A percentile compares a stretch with the other conserved stretches of the same genome.
These are phyloP conservation scores for Sebastes taczanowskii DNA, from an alignment of 2,797 vertebrate species.

Conservation along the genomic window DNA sequence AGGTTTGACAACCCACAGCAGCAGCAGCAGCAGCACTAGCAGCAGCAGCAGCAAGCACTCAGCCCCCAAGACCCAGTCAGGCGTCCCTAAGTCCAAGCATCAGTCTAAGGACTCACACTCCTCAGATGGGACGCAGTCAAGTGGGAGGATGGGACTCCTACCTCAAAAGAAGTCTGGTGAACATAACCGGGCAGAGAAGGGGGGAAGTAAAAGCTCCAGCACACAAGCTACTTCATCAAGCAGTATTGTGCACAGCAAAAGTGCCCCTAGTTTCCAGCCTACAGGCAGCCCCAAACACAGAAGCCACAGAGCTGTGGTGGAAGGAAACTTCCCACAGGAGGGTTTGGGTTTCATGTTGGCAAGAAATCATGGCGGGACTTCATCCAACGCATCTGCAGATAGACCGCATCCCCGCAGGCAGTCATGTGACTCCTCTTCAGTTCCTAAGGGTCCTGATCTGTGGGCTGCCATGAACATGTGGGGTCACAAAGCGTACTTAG, in stretches of 20 bases:
- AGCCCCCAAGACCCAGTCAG: constrained; percentile 56
- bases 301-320: constrained; percentile 71
- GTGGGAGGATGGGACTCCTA: constrained; percentile 49
- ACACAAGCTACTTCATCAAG: constrained; percentile 66
- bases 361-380: constrained; percentile 81
- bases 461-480: constrained; percentile 79
- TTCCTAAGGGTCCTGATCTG: constrained; percentile 65
- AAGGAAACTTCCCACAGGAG: constrained; percentile 84
- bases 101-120: constrained; percentile 57
- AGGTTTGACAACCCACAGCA: constrained; percentile 18
- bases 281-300: constrained; percentile 71
- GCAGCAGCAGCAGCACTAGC: constrained; percentile 37
- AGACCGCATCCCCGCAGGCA: constrained; percentile 67
- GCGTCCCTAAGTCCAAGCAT: constrained; percentile 55
- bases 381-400: constrained; percentile 44
- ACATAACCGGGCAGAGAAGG: constrained; percentile 46
- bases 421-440: constrained; percentile 63
- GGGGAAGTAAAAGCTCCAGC: constrained; percentile 67
- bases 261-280: constrained; percentile 69
- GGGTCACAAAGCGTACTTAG: constrained; percentile 72
- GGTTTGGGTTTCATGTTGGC: constrained; percentile 83
- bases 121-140: constrained; percentile 38
- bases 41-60: constrained; percentile 56
- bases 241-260: constrained; percentile 57
- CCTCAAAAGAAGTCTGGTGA: constrained; percentile 68